phyloP scores from a whole-genome alignment of 2,888 invertebrate genomes.

The Athalia cordata region DNA sequence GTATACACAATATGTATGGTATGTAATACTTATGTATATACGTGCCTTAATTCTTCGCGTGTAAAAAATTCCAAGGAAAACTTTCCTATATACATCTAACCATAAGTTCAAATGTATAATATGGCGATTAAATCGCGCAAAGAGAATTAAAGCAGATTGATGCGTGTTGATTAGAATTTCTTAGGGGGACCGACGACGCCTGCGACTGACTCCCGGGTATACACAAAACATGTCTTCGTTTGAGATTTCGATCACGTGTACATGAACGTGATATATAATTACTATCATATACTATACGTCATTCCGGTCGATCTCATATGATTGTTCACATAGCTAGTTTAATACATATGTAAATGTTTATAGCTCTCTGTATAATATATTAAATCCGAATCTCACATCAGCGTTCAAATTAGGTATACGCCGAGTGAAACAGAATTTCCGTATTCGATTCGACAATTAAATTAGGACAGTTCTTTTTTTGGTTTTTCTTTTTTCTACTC shows the following conservation, averaged over 20 bases:
- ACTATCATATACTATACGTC: background rate
- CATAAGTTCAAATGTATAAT: background rate
- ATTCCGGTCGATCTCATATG: background rate
- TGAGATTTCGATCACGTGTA: conserved; percentile 29
- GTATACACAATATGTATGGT: background rate
- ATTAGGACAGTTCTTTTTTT: no score
- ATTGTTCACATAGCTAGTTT: no score
- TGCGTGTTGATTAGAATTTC: background rate
- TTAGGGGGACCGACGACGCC: background rate
- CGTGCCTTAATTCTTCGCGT: no score
- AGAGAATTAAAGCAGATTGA: background rate
- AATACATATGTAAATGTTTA: no score
- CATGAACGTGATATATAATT: background rate
- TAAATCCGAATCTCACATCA: no score
- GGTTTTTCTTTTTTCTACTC: no score
- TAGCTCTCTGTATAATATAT: no score
- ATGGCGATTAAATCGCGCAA: background rate
- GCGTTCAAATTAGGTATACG: no score
- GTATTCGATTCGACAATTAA: no score
- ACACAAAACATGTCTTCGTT: conserved; percentile 1
- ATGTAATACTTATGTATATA: background rate
- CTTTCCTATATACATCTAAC: background rate
- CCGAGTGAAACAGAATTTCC: no score
- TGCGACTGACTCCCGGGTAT: background rate
- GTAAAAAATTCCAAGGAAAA: no score